Evolutionary conservation across 2,888 invertebrate genomes (phyloP).

Genomic region (Drosophila incognita): DNA sequence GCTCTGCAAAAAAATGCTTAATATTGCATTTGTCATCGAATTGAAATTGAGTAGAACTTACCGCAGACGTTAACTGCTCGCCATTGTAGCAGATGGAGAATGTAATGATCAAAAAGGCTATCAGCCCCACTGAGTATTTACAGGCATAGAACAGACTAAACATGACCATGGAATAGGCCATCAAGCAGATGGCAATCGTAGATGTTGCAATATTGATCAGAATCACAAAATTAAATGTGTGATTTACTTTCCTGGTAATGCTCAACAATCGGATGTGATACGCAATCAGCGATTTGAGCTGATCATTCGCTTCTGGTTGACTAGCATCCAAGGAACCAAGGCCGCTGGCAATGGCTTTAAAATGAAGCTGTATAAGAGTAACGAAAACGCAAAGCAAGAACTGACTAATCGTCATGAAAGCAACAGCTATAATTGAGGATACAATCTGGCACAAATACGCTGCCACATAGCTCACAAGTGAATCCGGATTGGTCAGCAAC

Average conservation of each 20-base stretch:
- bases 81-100: constrained; percentile 78
- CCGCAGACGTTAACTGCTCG: constrained; percentile 69
- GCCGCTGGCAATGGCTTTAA: constrained; percentile 66
- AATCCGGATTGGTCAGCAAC: constrained; percentile 32
- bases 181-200: constrained; percentile 79
- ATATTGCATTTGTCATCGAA: background rate
- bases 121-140: constrained; percentile 71
- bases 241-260: constrained; percentile 60
- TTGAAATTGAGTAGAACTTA: constrained; percentile 36
- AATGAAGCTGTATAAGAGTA: constrained; percentile 77
- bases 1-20: constrained; percentile 44
- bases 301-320: constrained; percentile 46
- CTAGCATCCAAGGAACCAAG: constrained; percentile 58
- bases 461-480: constrained; percentile 41
- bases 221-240: constrained; percentile 74
- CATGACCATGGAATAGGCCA: constrained; percentile 75
- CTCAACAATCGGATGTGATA: constrained; percentile 73
- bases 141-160: constrained; percentile 57
- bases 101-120: constrained; percentile 72
- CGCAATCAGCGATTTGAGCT: constrained; percentile 64
- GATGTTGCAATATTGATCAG: constrained; percentile 74
- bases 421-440: constrained; percentile 62
- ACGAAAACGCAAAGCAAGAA: constrained; percentile 75
- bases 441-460: constrained; percentile 67
- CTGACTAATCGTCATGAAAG: constrained; percentile 67